phyloP scores from a whole-genome alignment of 35 echinoderm and acorn worm species.

The Heliocidaris tuberculata region DNA sequence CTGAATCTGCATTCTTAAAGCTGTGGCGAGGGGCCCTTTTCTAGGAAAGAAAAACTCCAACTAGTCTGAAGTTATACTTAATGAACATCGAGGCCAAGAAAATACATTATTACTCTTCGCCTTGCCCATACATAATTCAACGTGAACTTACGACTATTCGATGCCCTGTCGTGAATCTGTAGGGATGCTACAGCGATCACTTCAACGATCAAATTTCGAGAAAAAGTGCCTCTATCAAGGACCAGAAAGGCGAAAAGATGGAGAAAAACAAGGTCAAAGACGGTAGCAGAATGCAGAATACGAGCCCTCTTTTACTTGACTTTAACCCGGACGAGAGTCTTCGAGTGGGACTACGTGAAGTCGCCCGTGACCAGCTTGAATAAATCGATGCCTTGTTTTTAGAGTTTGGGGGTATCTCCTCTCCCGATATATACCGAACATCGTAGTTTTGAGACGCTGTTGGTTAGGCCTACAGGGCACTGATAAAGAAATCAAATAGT shows the following conservation, averaged over 20 bases:
- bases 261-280: not conserved
- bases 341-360: conserved; percentile 35
- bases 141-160: conserved; percentile 15
- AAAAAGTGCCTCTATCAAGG: conserved; percentile 16
- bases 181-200: not conserved
- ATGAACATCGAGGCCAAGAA: not conserved
- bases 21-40: not conserved
- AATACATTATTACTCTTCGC: conserved; percentile 3
- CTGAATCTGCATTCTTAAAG: not conserved
- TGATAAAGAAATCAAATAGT: conserved; percentile 2
- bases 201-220: conserved; percentile 31
- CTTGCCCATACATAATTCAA: conserved; percentile 37
- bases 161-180: not conserved
- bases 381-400: conserved; percentile 25
- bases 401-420: not conserved
- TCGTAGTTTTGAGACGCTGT: not conserved
- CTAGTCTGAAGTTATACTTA: not conserved
- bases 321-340: conserved; percentile 9
- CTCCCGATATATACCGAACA: not conserved
- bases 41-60: not conserved
- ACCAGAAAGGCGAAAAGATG: conserved; percentile 29
- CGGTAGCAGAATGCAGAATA: not conserved
- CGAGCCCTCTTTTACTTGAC: conserved; percentile 18
- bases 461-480: not conserved
- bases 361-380: conserved; percentile 39